These are phyloP conservation scores for Spodoptera frugiperda DNA, from an alignment of 1,140 invertebrate species.

Conservation along the genomic window DNA sequence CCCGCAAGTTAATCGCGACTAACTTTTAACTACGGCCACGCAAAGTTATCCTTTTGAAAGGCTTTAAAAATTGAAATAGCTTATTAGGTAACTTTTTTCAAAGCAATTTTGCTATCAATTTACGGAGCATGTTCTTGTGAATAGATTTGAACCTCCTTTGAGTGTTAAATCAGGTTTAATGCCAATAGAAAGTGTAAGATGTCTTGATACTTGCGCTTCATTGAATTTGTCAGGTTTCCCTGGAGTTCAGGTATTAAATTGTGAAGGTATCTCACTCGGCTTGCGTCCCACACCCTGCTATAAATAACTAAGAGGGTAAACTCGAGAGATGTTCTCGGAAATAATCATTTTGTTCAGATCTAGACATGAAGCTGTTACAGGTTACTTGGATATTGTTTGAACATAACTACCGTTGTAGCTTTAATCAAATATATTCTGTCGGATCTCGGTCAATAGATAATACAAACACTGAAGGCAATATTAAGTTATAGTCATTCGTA, in stretches of 20 bases:
- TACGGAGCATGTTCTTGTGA: neutral
- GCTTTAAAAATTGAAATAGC: slow-evolving; percentile 3
- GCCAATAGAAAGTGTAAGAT: slow-evolving; percentile 23
- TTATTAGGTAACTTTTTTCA: neutral
- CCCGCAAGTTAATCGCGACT: slow-evolving; percentile 9
- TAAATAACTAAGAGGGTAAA: slow-evolving; percentile 23
- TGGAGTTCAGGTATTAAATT: slow-evolving; percentile 27
- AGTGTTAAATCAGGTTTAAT: slow-evolving; percentile 3
- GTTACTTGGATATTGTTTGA: neutral
- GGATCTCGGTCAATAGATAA: neutral
- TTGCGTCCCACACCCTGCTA: slow-evolving; percentile 24
- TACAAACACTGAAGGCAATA: neutral
- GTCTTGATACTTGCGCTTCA: neutral
- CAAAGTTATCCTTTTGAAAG: slow-evolving; percentile 9
- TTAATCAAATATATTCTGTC: neutral
- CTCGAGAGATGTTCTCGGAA: slow-evolving; percentile 13
- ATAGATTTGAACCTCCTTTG: slow-evolving; percentile 1
- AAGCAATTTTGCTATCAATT: slow-evolving; percentile 1
- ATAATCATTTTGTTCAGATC: slow-evolving; percentile 15
- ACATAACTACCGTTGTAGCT: neutral
- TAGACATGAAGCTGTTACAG: slow-evolving; percentile 1
- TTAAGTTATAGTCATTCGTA: neutral
- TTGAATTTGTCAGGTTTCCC: slow-evolving; percentile 32
- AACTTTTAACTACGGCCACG: slow-evolving; percentile 17
- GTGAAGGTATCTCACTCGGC: slow-evolving; percentile 7